These are phyloP conservation scores for Cheilosia vulpina DNA, from an alignment of 2,888 invertebrate genomes.

Conservation along the genomic window DNA sequence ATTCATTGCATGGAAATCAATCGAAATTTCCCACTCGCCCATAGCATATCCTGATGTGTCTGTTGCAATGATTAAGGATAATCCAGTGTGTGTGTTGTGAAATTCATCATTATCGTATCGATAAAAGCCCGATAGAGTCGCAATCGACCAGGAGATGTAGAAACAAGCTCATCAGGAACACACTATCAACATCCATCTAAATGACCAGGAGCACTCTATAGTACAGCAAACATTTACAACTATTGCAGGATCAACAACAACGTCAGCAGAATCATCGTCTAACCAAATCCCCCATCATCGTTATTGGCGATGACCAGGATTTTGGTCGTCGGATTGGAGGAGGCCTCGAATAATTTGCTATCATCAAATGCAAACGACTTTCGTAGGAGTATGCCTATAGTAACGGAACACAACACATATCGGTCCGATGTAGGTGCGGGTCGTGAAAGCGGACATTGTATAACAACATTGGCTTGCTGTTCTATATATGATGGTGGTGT, in stretches of 20 bases:
- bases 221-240: slow-evolving; percentile 51
- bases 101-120: slow-evolving; percentile 41
- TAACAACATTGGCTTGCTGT: slow-evolving; percentile 23
- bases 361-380: slow-evolving; percentile 68
- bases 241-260: slow-evolving; percentile 63
- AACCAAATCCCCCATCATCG: slow-evolving; percentile 58
- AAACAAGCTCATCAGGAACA: slow-evolving; percentile 48
- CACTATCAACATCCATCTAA: slow-evolving; percentile 34
- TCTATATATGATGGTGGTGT: not conserved
- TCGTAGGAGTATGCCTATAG: slow-evolving; percentile 49
- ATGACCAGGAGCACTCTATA: slow-evolving; percentile 6
- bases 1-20: slow-evolving; percentile 39
- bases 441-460: slow-evolving; percentile 30
- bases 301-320: slow-evolving; percentile 52
- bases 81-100: slow-evolving; percentile 45
- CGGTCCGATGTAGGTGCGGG: not conserved
- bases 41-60: slow-evolving; percentile 28
- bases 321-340: slow-evolving; percentile 49
- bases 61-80: slow-evolving; percentile 26
- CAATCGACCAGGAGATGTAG: slow-evolving; percentile 26
- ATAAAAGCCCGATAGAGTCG: slow-evolving; percentile 39
- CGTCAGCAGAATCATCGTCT: slow-evolving; percentile 51
- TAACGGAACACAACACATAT: slow-evolving; percentile 28
- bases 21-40: slow-evolving; percentile 45
- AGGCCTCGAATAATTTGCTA: slow-evolving; percentile 70